phyloP scores from a whole-genome alignment of 2,888 invertebrate genomes.

The Tipula vernalis region DNA sequence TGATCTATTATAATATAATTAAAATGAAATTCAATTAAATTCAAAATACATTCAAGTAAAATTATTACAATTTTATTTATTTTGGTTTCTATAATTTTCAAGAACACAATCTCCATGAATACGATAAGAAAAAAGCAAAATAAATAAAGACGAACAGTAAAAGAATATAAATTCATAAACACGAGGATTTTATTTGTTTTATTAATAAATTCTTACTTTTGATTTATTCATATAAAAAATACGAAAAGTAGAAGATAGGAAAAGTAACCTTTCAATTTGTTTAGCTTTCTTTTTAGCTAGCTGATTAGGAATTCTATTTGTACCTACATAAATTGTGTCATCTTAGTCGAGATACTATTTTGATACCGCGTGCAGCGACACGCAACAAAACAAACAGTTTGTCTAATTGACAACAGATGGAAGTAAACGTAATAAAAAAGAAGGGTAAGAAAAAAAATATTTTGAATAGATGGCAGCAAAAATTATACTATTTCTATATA shows the following conservation, averaged over 20 bases:
- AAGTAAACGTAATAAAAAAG: background rate
- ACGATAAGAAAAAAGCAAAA: background rate
- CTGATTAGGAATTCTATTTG: background rate
- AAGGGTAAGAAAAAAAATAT: background rate
- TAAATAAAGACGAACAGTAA: background rate
- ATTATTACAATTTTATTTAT: background rate
- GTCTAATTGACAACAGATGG: background rate
- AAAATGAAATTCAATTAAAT: background rate
- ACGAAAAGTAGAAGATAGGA: background rate
- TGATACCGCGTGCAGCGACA: background rate
- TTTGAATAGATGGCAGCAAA: background rate
- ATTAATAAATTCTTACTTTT: background rate
- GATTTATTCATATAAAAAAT: background rate
- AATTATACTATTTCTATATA: no score
- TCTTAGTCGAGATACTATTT: background rate
- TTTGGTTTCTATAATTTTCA: background rate
- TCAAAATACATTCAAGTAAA: background rate
- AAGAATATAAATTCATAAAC: background rate
- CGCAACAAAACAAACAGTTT: background rate
- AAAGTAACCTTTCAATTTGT: background rate
- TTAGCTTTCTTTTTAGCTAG: no score
- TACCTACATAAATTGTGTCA: background rate
- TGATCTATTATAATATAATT: background rate
- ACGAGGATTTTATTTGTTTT: background rate
- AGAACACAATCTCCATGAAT: conserved; percentile 4